Evolutionary conservation across 2,797 vertebrate genomes (phyloP), one percentile per base, ranked within the genome.

Genomic region (Holocentrus rufus): DNA sequence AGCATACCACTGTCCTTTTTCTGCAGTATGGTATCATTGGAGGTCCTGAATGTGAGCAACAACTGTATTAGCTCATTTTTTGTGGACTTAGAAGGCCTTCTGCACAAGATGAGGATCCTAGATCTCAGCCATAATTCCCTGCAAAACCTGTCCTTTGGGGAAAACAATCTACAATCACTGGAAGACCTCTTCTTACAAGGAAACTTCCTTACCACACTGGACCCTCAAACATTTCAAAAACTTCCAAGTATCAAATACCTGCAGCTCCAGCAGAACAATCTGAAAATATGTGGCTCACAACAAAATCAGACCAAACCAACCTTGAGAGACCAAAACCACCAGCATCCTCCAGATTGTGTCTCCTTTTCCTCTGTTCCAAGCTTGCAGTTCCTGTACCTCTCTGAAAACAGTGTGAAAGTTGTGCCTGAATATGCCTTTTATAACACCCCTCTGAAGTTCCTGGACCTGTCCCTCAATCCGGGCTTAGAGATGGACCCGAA

Each of bases 381-480:
- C 4, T 90, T 99, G 53, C 90, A 76, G 13, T 87, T 92, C 70
- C 86, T 99, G 67, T 94, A 95, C 70, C 90, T 99, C 1, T 95
- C 94, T 0, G 93, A 94, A 66, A 98, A 98, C 61, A 85, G 80
- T 23, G 73, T 99, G 58, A 81, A 39, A 73, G 67, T 1, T 18
- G 72, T 99, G 39, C 93, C 94, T 8, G 83, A 89, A 0, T 75
- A 91, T 0, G 90, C 92, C 0, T 99, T 99, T 79, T 76, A 82
- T 3, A 88, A 92, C 57, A 97, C 94, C 0, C 90, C 95, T 0
- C 86, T 99, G 17, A 82, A 86, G 2, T 81, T 92, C 0, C 87
- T 99, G 77, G 96, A 98, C 80, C 74, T 99, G 34, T 97, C 97
- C n/a, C 72, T 91, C 73, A 98, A 99, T 60, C 92, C 93, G 0